Evolutionary conservation across 2,888 invertebrate species (phyloP).

Genomic region (Pandemis cinnamomeana): DNA sequence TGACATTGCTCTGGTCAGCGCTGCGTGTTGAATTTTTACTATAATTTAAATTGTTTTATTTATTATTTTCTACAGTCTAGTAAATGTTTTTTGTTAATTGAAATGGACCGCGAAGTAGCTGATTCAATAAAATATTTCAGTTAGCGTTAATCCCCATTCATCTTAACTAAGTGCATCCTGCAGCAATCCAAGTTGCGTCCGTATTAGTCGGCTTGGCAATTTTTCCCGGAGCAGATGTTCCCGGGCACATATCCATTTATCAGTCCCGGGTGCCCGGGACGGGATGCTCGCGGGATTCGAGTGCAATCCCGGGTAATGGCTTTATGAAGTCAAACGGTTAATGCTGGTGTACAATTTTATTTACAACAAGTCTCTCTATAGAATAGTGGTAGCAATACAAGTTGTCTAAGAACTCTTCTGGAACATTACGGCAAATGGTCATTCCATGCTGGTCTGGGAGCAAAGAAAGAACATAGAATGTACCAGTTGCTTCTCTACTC

Average conservation of each 20-base stretch:
- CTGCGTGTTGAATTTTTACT: too few species aligned
- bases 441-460: too few species aligned
- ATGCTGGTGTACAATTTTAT: constrained; percentile 11
- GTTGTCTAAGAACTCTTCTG: too few species aligned
- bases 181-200: constrained; percentile 24
- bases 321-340: constrained; percentile 21
- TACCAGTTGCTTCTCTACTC: too few species aligned
- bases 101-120: too few species aligned
- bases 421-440: too few species aligned
- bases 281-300: constrained; percentile 8
- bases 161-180: constrained; percentile 41
- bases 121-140: too few species aligned
- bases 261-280: constrained; percentile 12
- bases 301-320: constrained; percentile 29
- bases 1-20: too few species aligned
- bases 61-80: too few species aligned
- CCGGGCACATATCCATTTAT: constrained; percentile 31
- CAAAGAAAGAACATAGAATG: too few species aligned
- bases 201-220: constrained; percentile 41
- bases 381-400: background rate
- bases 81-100: too few species aligned
- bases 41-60: too few species aligned
- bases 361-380: background rate
- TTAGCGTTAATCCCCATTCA: constrained; percentile 32
- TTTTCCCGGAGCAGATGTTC: constrained; percentile 42